Percentiles rank a stretch among this genome's conserved stretches.
Conservation (phyloP, 2,888 invertebrate species). For the Icerya purchasi region DNA sequence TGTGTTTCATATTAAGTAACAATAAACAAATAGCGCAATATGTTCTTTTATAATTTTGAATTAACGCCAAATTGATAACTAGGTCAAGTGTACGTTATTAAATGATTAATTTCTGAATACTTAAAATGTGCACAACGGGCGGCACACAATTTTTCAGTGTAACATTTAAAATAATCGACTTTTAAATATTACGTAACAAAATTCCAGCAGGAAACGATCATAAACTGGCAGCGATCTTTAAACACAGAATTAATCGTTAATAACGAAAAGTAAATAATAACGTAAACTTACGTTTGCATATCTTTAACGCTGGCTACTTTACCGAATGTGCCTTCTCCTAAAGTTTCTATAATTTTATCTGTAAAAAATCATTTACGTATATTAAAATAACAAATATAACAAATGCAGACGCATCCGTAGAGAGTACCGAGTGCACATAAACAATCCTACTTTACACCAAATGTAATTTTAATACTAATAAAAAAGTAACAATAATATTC, state of each 20-base stretch:
- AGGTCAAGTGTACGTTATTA: too few relatives aligned
- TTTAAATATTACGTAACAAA: background rate
- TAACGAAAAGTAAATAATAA: background rate
- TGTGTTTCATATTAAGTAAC: too few relatives aligned
- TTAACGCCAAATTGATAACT: too few relatives aligned
- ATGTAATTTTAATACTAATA: too few relatives aligned
- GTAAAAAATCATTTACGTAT: too few relatives aligned
- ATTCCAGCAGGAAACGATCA: background rate
- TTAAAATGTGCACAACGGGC: background rate
- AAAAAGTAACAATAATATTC: background rate
- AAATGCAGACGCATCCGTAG: background rate
- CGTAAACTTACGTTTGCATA: conserved; percentile 37
- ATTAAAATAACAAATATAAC: conserved; percentile 12
- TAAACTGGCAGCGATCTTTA: background rate
- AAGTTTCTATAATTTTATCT: conserved; percentile 96
- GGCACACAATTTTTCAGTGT: background rate
- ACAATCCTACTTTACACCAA: too few relatives aligned
- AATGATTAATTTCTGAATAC: background rate
- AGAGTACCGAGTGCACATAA: too few relatives aligned
- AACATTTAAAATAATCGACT: background rate
- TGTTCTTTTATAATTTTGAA: too few relatives aligned
- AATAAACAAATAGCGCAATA: too few relatives aligned
- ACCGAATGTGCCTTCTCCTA: conserved; percentile 99
- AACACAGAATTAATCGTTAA: background rate
- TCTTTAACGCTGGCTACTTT: conserved; percentile 98